Evolutionary conservation across 1,140 invertebrate species (phyloP).

Genomic region (Anoplophora glabripennis): DNA sequence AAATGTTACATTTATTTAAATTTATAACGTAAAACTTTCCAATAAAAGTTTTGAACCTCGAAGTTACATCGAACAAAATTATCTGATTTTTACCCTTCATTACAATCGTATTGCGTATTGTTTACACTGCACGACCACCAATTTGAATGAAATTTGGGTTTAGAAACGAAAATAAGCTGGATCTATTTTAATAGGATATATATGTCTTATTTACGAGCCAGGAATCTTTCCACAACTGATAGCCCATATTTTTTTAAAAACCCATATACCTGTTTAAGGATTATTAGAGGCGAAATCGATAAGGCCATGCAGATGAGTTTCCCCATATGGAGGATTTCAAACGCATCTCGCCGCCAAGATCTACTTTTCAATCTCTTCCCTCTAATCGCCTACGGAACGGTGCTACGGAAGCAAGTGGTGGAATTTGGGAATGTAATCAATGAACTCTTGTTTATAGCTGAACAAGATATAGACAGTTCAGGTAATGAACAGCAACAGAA

Average conservation of each 20-base stretch:
- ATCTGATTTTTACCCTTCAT: too few relatives aligned
- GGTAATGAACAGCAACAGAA: conserved; percentile 28
- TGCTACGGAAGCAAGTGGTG: conserved; percentile 45
- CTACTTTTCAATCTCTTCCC: conserved; percentile 48
- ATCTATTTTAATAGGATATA: too few relatives aligned
- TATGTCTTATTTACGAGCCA: too few relatives aligned
- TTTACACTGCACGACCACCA: too few relatives aligned
- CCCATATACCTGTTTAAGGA: conserved; percentile 18
- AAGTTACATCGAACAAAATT: too few relatives aligned
- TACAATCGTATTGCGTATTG: too few relatives aligned
- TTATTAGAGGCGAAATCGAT: conserved; percentile 44
- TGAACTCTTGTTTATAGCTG: conserved; percentile 49
- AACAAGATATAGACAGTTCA: conserved; percentile 50
- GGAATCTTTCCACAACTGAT: too few relatives aligned
- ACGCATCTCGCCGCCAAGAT: conserved; percentile 41
- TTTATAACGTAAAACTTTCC: too few relatives aligned
- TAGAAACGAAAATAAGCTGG: too few relatives aligned
- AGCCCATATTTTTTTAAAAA: not conserved
- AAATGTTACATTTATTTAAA: too few relatives aligned
- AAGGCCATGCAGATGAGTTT: conserved; percentile 49
- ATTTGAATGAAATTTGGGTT: too few relatives aligned
- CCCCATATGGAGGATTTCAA: conserved; percentile 45
- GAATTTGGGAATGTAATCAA: conserved; percentile 47
- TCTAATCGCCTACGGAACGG: conserved; percentile 46
- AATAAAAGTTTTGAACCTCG: too few relatives aligned